phyloP scores from a whole-genome alignment of 1,140 invertebrate genomes.

The Heliconius congener region DNA sequence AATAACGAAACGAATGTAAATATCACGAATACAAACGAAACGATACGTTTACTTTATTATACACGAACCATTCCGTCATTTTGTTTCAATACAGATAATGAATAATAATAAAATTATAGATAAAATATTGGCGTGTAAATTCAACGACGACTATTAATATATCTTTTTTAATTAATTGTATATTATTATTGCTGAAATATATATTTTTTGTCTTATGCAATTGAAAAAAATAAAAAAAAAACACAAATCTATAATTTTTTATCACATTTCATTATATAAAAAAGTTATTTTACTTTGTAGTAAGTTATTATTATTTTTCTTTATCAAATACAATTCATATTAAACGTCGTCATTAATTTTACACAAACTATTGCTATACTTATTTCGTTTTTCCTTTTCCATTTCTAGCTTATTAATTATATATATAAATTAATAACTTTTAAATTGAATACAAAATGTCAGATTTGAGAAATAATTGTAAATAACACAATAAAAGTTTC shows the following conservation, averaged over 20 bases:
- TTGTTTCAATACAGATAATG: background rate
- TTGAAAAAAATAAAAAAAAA: no score
- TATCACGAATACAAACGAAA: background rate
- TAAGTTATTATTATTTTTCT: no score
- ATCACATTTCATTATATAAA: no score
- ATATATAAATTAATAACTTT: background rate
- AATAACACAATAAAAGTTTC: slow-evolving; percentile 2
- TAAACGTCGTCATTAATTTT: no score
- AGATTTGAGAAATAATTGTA: background rate
- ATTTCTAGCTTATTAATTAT: background rate
- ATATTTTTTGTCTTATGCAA: no score
- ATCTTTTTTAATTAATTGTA: background rate
- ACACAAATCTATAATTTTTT: no score
- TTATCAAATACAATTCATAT: no score
- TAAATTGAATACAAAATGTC: background rate
- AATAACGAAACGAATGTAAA: slow-evolving; percentile 3
- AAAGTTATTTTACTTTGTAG: no score
- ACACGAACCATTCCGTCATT: background rate
- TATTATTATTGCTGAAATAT: background rate
- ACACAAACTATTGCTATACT: background rate
- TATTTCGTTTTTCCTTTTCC: background rate
- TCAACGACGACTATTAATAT: background rate
- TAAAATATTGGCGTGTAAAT: background rate
- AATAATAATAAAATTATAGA: no score
- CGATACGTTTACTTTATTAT: background rate